These are phyloP conservation scores for Gortyna flavago DNA, from an alignment of 2,888 invertebrate species.

Conservation along the genomic window DNA sequence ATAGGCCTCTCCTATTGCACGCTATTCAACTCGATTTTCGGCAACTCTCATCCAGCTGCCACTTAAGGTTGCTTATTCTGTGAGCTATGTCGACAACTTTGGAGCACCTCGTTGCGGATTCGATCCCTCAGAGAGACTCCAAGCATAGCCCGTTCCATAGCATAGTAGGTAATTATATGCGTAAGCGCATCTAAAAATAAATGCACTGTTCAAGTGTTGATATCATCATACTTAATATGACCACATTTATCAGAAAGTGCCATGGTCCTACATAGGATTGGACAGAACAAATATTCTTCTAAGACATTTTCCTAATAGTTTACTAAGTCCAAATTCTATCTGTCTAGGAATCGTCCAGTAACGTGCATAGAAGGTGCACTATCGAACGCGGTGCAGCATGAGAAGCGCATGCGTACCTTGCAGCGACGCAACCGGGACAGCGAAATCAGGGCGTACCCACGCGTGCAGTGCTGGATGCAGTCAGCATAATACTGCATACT, in stretches of 20 bases:
- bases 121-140: no score
- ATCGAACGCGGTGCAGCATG: slow-evolving; percentile 89
- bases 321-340: neutral
- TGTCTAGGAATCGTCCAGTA: slow-evolving; percentile 84
- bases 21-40: no score
- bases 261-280: neutral
- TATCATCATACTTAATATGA: neutral
- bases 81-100: no score
- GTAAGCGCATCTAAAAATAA: neutral
- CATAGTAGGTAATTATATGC: no score
- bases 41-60: no score
- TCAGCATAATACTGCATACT: slow-evolving; percentile 33
- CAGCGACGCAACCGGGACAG: slow-evolving; percentile 77
- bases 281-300: neutral
- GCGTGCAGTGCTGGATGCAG: slow-evolving; percentile 82
- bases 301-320: neutral
- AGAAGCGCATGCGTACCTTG: slow-evolving; percentile 81
- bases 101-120: no score
- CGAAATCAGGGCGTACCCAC: slow-evolving; percentile 78
- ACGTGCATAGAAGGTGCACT: slow-evolving; percentile 91
- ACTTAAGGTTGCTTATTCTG: no score
- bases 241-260: neutral
- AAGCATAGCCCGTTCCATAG: no score
- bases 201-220: neutral
- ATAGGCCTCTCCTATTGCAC: no score